Base-by-base conservation (phyloP, 2,797 vertebrate species). In the Orientallactaga sibirica region DNA sequence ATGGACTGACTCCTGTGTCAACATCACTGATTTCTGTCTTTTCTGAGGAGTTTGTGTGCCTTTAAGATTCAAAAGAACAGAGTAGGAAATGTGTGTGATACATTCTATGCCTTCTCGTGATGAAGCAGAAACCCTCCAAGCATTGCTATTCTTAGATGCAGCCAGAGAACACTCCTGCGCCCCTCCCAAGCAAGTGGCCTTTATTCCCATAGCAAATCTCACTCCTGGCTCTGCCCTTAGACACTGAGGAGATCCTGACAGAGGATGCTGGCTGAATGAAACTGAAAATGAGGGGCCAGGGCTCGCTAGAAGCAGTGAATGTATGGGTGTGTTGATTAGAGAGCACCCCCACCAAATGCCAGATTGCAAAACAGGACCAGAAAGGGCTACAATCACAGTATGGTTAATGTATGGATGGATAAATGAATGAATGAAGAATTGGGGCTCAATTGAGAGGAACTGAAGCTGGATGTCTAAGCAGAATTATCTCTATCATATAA, bases 131-230 rank as follows among this genome's bases (percentile, higher is more conserved):
- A 16, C 18, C 18, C 15, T 29, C 18, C 8, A 10, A 29, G 55
- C 24, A 37, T 41, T n/a, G 6, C 3, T 0, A 0, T 8, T 15
- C 2, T 22, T 0, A 48, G 78, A 22, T 22, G 3, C 27, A 4
- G 61, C 10, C 4, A 18, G 43, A 64, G 16, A 24, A 19, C 7
- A 29, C 9, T 70, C 55, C 20, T 18, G 10, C 2, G 15, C 29
- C 5, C 33, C 5, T 58, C 4, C 1, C 4, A 3, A 66, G 25
- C 33, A 37, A 37, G 33, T 37, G 33, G 33, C 33, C 33, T 37
- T 37, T 37, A 1, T 52, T 33, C 33, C 7, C 41, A 37, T 20
- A 8, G 11, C 19, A 64, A 15, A 3, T 2, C 9, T 20, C 25
- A 0, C 22, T 7, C 25, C 1, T 15, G 3, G 15, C 18, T 25